Evolutionary conservation across 2,797 vertebrate genomes (phyloP).

Genomic region (Pteronotus mesoamericanus): DNA sequence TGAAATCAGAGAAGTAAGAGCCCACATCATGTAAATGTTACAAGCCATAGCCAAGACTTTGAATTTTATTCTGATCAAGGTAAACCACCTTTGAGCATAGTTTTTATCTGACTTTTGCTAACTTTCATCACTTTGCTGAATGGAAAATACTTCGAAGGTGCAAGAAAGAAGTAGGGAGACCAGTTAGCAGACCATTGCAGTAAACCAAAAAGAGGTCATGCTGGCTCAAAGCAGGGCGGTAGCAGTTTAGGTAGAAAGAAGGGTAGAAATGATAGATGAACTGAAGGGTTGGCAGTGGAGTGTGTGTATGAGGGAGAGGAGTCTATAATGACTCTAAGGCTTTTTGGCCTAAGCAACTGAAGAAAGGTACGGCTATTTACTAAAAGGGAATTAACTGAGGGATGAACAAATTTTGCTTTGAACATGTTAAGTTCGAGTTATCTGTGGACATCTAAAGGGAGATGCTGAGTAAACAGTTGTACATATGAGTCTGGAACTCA

Average conservation of each 20-base stretch:
- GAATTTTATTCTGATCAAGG: background rate
- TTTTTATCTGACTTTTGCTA: conserved; percentile 26
- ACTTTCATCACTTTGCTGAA: conserved; percentile 18
- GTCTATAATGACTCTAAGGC: background rate
- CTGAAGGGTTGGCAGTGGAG: background rate
- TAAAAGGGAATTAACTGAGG: background rate
- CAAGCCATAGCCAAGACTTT: background rate
- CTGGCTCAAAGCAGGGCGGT: background rate
- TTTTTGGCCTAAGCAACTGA: background rate
- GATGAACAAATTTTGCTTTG: background rate
- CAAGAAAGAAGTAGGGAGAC: background rate
- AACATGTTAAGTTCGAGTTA: background rate
- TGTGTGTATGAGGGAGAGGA: background rate
- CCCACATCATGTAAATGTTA: background rate
- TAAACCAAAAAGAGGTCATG: background rate
- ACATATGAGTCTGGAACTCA: background rate
- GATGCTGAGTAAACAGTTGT: background rate
- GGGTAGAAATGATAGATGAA: background rate
- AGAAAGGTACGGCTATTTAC: background rate
- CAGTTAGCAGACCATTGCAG: background rate
- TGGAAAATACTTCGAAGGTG: conserved; percentile 17
- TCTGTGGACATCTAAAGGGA: background rate
- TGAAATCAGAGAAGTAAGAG: background rate
- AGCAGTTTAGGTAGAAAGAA: background rate
- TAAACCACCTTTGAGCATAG: background rate